phyloP scores from a whole-genome alignment of 2,888 invertebrate genomes.

The Busseola fusca region DNA sequence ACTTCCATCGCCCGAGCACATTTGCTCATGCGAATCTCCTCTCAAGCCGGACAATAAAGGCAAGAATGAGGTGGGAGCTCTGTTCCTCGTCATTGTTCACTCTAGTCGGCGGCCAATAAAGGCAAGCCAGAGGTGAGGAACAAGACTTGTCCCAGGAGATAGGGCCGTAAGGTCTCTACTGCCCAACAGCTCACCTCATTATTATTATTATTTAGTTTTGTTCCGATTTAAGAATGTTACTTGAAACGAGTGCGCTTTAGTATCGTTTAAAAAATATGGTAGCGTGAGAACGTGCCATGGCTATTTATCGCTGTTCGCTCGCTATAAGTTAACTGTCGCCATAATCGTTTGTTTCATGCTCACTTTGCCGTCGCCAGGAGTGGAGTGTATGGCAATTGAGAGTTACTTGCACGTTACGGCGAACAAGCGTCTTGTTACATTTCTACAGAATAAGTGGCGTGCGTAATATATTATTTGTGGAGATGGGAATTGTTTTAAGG shows the following conservation, averaged over 20 bases:
- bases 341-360: constrained; percentile 75
- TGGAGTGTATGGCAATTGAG: constrained; percentile 63
- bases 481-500: constrained; percentile 23
- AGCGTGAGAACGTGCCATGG: constrained; percentile 33
- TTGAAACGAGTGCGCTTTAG: constrained; percentile 17
- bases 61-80: too few relatives aligned
- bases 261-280: constrained; percentile 46
- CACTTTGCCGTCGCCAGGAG: constrained; percentile 64
- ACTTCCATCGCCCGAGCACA: too few relatives aligned
- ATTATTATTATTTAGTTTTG: too few relatives aligned
- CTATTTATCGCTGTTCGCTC: constrained; percentile 61
- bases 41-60: too few relatives aligned
- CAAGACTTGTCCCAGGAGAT: too few relatives aligned
- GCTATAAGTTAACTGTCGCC: constrained; percentile 74
- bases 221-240: constrained; percentile 27
- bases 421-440: constrained; percentile 41
- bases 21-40: too few relatives aligned
- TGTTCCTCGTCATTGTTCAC: too few relatives aligned
- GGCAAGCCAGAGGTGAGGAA: too few relatives aligned
- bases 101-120: too few relatives aligned
- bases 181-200: too few relatives aligned
- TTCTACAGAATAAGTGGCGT: constrained; percentile 55
- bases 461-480: constrained; percentile 41
- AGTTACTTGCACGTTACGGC: constrained; percentile 51
- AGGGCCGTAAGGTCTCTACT: too few relatives aligned